These are phyloP conservation scores for Drosophila multiciliata DNA, from an alignment of 2,888 invertebrate genomes.

Conservation along the genomic window DNA sequence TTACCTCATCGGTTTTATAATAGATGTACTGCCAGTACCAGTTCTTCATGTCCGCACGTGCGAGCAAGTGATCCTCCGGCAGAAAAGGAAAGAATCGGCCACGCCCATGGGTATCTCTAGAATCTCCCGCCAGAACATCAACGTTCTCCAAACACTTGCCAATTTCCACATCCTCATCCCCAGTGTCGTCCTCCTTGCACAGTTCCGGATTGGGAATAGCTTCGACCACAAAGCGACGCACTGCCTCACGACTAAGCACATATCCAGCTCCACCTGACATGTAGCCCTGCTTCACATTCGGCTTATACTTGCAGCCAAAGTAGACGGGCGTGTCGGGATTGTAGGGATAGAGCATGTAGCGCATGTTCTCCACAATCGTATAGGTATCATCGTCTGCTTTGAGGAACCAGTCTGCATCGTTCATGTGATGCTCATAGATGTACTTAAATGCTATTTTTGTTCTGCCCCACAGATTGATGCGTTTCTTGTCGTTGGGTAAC, in stretches of 20 bases:
- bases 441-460: conserved; percentile 20
- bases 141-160: conserved; percentile 92
- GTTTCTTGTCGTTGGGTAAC: not conserved
- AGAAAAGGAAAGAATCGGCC: conserved; percentile 97
- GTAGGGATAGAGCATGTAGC: conserved; percentile 28
- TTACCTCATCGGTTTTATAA: conserved; percentile 91
- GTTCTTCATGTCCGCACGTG: conserved; percentile 88
- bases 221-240: conserved; percentile 21
- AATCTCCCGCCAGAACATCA: conserved; percentile 94
- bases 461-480: conserved; percentile 14
- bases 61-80: conserved; percentile 92
- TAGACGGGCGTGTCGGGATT: conserved; percentile 11
- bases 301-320: conserved; percentile 24
- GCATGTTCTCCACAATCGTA: conserved; percentile 14
- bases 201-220: conserved; percentile 8
- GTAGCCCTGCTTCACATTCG: conserved; percentile 18
- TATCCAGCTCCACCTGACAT: conserved; percentile 36
- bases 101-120: conserved; percentile 92
- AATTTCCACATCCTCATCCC: conserved; percentile 27
- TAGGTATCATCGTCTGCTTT: conserved; percentile 32
- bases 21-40: conserved; percentile 98
- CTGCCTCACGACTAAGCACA: conserved; percentile 12
- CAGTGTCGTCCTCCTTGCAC: not conserved
- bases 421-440: conserved; percentile 21
- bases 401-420: conserved; percentile 30